Base-by-base conservation (phyloP, 2,888 invertebrate genomes). In the Philopedon plagiatum region DNA sequence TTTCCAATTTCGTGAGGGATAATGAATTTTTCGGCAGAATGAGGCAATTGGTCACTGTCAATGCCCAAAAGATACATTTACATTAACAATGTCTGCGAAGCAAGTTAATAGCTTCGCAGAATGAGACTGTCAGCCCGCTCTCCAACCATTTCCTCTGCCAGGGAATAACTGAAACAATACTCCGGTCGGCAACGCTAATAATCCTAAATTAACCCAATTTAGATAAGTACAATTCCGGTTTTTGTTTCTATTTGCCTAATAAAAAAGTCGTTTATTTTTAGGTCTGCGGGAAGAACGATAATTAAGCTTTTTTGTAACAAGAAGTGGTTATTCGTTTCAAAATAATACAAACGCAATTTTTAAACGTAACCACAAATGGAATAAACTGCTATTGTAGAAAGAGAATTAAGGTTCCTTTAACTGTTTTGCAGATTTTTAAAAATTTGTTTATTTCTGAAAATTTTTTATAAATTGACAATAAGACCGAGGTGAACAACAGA, bases 1-100 rank as follows among this genome's bases (percentile, higher is more conserved):
- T 81, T 81, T 82, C 82, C 82, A 83, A 82, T 82, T 82, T 81
- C 80, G 81, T 73, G 77, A 76, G 79, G 73, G 72, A 64, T 82
- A 82, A 83, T 82, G 81, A 82, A 82, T 82, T 83, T 83, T 83
- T 82, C 60, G 63, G 64, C 63, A 46, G 74, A 82, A 82, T 80
- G 81, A 80, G 80, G 79, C 82, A 82, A 82, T 82, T 82, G 81
- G 81, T 81, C 81, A 83, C 81, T 81, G 82, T 83, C 82, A 83
- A 82, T 82, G 80, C 81, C 81, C 82, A 78, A 81, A 83, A 83
- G 82, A 82, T 81, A 82, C 82, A 82, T 81, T 82, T 81, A 80
- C 81, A 80, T 82, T 83, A 83, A 82, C 81, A 81, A 81, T 81
- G 80, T 83, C 81, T 81, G 80, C 81, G 78, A 78, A 80, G 80